Conservation (phyloP, 2,888 invertebrate genomes). For the Venustoraphidia nigricollis region DNA sequence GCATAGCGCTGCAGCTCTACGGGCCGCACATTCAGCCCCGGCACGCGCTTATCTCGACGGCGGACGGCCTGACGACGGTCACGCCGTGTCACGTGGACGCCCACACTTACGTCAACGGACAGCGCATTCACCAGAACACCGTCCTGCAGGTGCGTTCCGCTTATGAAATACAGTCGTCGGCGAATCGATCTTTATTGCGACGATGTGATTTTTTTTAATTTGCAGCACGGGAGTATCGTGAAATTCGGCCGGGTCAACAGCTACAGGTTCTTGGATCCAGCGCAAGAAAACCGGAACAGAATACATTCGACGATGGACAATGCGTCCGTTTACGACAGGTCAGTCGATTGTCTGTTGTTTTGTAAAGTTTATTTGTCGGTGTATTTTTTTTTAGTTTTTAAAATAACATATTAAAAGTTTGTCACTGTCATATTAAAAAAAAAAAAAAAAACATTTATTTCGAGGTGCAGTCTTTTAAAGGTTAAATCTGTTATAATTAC, state of each 20-base stretch:
- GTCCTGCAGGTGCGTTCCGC: constrained; percentile 56
- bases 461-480: not conserved
- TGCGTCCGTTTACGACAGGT: constrained; percentile 73
- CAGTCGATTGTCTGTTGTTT: constrained; percentile 24
- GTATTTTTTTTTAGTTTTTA: no score
- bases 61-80: constrained; percentile 81
- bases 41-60: constrained; percentile 86
- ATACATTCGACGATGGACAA: constrained; percentile 47
- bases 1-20: constrained; percentile 59
- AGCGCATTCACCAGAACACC: constrained; percentile 82
- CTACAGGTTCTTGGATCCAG: constrained; percentile 72
- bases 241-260: constrained; percentile 79
- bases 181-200: not conserved
- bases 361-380: not conserved
- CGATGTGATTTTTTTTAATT: constrained; percentile 7
- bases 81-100: constrained; percentile 90
- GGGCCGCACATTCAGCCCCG: constrained; percentile 87
- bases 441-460: not conserved
- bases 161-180: not conserved
- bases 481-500: not conserved
- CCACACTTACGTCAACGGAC: constrained; percentile 87
- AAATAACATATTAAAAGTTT: not conserved
- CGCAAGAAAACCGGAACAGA: constrained; percentile 63
- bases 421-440: no score
- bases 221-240: constrained; percentile 65